Conservation (phyloP, 2,888 invertebrate species). For the Zygogramma bicolorata region DNA sequence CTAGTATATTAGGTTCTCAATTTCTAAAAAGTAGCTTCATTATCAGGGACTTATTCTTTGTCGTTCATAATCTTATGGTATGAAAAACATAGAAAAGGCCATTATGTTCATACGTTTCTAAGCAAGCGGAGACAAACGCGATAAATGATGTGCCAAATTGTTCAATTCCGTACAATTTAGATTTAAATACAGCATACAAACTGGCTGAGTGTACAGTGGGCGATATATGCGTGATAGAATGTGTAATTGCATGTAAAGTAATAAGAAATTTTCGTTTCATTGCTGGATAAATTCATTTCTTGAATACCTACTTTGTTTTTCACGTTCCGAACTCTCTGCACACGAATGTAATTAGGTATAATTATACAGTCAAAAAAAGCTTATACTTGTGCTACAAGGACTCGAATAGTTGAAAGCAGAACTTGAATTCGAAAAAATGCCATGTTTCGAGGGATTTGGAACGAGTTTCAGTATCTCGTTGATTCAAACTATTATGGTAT, state of each 20-base stretch:
- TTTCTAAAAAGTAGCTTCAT: too few species aligned
- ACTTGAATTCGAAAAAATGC: background rate
- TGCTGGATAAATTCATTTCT: background rate
- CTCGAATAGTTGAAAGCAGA: background rate
- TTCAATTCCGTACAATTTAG: constrained; percentile 12
- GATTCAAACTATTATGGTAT: background rate
- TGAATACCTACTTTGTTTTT: background rate
- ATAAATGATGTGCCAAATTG: constrained; percentile 3
- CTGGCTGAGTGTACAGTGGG: constrained; percentile 1
- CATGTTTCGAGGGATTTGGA: too few species aligned
- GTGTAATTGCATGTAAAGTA: constrained; percentile 22
- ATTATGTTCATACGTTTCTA: too few species aligned
- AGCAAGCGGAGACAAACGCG: too few species aligned
- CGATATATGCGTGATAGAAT: constrained; percentile 25
- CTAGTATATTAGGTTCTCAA: too few species aligned
- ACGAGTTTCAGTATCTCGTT: background rate
- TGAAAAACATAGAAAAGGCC: background rate
- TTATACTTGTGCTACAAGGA: background rate
- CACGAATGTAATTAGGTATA: background rate
- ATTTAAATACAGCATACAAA: constrained; percentile 12
- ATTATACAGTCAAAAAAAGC: background rate
- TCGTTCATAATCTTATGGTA: too few species aligned
- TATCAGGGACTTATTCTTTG: too few species aligned
- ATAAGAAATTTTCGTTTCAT: constrained; percentile 13
- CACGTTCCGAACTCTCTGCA: background rate